Base-by-base conservation (phyloP, 2,113 vertebrate genomes). In the Podiceps cristatus region DNA sequence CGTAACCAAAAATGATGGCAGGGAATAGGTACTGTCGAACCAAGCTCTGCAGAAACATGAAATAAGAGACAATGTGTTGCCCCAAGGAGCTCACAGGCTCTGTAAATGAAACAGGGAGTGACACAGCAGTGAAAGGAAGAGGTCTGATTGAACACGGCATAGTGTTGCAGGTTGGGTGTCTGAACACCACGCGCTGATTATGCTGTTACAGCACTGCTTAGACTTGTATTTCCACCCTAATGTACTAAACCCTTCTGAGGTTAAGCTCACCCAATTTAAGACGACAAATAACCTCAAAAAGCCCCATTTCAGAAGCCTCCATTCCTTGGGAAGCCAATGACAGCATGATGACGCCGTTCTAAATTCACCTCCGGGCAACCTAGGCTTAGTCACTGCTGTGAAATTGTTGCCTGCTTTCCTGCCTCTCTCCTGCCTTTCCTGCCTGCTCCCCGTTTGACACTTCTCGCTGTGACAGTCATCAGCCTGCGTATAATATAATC, bases 311-410 rank as follows among this genome's bases (percentile, higher is more conserved):
- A 1, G 66, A 90, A 77, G 31, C 5, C 58, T 90, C 31, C 35
- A 0, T 75, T 76, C 50, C 62, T 73, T 55, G 63, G 81, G 93
- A 80, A 91, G n/a, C 37, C 71, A 62, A 42, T 59, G 93, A 86
- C 89, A 97, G 71, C 72, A 58, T 6, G 23, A n/a, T 88, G 91
- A 88, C 1, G 2, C 63, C 88, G 50, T 66, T 91, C 33, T 69
- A 90, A 94, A 88, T 79, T 94, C 77, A 89, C 66, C 89, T 87
- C 80, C 74, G 4, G 69, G 89, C 91, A 89, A 94, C 93, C 31
- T 13, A 83, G 67, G 73, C 52, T 90, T 84, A 93, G 67, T 82
- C 95, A 94, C 45, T 35, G 42, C 79, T 47, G 40, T 79, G 67
- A 89, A 89, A 85, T 10, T 89, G 22, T 84, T 91, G 29, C 84